Evolutionary conservation across 2,113 vertebrate genomes (phyloP), one percentile per base, ranked within the genome.

Genomic region (Phainopepla nitens): DNA sequence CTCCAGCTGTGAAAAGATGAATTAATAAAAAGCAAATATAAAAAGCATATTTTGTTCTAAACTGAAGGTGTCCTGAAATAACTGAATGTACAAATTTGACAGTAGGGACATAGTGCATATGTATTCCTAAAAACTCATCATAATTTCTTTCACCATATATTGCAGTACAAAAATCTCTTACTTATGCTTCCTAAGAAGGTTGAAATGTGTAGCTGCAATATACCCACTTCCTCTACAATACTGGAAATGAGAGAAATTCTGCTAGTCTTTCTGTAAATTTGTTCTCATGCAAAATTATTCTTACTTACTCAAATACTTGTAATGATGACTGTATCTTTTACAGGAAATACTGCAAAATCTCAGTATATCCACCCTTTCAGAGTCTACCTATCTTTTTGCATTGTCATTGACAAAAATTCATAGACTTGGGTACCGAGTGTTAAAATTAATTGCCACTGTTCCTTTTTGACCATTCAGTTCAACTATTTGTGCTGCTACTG

Each of bases 171-270:
- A 56, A 64, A 64, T 66, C 41, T 53, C 54, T 94, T 91, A 81
- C 42, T 69, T 73, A 44, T 53, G 11, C 47, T 90, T 93, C 51
- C 60, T 36, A 28, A 66, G 64, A 81, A 81, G 36, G 29, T 7
- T 58, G n/a, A 92, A 94, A 79, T 64, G 15, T 66, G 50, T 45
- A 85, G 47, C 51, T 83, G 58, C 76, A 86, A 41, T 45, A 31
- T n/a, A 56, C n/a, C 18, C 44, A 96, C 92, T 97, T 96, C 85
- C 92, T 93, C 85, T 82, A 14, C 29, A 68, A 44, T 90, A 68
- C 68, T 86, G 86, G 81, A 93, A 91, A 71, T 53, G 35, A 78
- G 18, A 84, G 41, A 66, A 88, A 81, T 86, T 85, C 27, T 93
- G 75, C 85, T 86, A 15, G 42, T 8, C 24, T 87, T 76, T 87